These are phyloP conservation scores for Nycticryphes semicollaris DNA, from an alignment of 2,113 vertebrate species.

Conservation along the genomic window DNA sequence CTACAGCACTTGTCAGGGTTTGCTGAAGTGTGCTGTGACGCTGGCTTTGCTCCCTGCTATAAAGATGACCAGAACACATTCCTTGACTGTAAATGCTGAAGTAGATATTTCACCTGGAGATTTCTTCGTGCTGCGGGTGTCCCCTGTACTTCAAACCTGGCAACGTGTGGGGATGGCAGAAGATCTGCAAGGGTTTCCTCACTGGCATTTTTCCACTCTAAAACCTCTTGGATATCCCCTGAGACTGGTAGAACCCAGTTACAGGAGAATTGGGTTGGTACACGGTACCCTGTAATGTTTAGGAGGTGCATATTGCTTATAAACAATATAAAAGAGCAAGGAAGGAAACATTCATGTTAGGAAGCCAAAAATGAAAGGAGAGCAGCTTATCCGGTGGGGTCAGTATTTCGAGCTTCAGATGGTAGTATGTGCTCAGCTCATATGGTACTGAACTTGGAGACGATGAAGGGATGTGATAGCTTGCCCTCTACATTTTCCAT, in stretches of 20 bases:
- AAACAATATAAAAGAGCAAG: background rate
- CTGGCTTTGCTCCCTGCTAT: background rate
- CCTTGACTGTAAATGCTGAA: background rate
- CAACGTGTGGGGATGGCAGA: background rate
- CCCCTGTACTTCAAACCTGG: background rate
- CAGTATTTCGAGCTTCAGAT: background rate
- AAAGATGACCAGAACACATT: rapidly evolving
- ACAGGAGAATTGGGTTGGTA: background rate
- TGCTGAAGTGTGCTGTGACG: background rate
- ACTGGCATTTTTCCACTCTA: background rate
- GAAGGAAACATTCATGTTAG: background rate
- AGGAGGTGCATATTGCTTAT: background rate
- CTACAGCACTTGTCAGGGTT: background rate
- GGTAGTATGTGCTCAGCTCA: background rate
- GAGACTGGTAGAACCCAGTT: background rate
- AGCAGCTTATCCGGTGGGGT: background rate
- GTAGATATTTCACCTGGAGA: background rate
- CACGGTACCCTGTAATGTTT: background rate
- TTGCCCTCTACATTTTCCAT: background rate
- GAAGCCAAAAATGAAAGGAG: background rate
- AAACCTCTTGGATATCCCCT: background rate
- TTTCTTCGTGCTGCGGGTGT: background rate
- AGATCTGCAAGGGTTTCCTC: background rate
- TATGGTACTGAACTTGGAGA: too few species aligned
- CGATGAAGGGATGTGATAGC: background rate